Evolutionary conservation across 2,797 vertebrate genomes (phyloP).

Genomic region (Enteromius paludinosus): DNA sequence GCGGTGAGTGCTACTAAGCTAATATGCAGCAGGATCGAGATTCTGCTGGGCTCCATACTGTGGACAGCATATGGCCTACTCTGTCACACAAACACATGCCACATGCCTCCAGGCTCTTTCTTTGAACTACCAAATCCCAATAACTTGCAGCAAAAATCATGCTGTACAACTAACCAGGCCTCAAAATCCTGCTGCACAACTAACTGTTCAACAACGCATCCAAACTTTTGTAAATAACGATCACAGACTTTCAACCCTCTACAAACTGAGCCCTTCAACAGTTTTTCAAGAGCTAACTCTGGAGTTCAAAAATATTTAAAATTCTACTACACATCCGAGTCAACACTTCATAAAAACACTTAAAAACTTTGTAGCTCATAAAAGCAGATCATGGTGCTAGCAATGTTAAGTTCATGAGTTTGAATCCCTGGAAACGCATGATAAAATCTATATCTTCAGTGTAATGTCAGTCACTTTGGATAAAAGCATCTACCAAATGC

Average conservation of each 20-base stretch:
- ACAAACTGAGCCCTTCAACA: neutral
- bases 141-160: slow-evolving; percentile 28
- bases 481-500: too few relatives aligned
- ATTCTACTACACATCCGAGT: neutral
- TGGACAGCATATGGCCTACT: slow-evolving; percentile 58
- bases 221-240: neutral
- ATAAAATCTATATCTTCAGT: neutral
- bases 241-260: neutral
- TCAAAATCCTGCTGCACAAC: slow-evolving; percentile 2
- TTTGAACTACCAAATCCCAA: slow-evolving; percentile 35
- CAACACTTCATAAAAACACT: neutral
- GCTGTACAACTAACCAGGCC: slow-evolving; percentile 18
- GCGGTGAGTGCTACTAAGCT: slow-evolving; percentile 39
- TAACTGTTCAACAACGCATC: neutral
- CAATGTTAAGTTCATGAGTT: neutral
- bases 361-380: neutral
- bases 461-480: neutral
- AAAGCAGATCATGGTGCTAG: neutral
- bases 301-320: neutral
- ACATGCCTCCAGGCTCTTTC: slow-evolving; percentile 38
- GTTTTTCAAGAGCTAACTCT: neutral
- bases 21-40: slow-evolving; percentile 54
- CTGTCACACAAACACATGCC: slow-evolving; percentile 45
- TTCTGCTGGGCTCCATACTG: slow-evolving; percentile 38
- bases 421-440: neutral